Conservation (phyloP, 2,113 vertebrate genomes). For the Panthera leo region DNA sequence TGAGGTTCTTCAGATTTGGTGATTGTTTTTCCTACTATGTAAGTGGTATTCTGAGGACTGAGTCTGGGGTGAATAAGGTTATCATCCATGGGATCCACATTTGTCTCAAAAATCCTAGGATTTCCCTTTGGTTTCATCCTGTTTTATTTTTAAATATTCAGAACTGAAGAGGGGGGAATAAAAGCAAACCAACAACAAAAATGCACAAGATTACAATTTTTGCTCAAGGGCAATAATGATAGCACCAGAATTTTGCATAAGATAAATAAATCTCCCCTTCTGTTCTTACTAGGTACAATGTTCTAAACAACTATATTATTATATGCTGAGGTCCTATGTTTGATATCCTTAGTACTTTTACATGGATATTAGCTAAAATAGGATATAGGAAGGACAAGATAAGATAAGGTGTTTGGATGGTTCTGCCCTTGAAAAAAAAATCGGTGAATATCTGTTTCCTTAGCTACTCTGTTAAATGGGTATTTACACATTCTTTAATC, state of each 20-base stretch:
- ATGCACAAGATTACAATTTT: background rate
- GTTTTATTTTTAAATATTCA: conserved; percentile 39
- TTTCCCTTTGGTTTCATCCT: background rate
- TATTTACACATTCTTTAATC: background rate
- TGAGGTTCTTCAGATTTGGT: background rate
- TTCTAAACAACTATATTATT: background rate
- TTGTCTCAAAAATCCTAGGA: background rate
- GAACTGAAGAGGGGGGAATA: background rate
- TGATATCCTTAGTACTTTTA: background rate
- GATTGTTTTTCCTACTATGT: background rate
- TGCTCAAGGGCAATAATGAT: background rate
- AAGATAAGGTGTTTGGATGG: background rate
- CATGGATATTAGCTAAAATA: background rate
- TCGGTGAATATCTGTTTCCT: background rate
- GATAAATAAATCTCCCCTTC: background rate
- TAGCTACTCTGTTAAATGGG: background rate
- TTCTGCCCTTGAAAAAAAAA: background rate
- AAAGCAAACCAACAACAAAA: background rate
- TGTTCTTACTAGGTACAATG: background rate
- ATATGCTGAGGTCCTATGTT: background rate
- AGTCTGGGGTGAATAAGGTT: background rate
- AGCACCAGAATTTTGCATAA: background rate
- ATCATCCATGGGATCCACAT: background rate
- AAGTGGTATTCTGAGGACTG: background rate
- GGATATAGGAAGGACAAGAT: background rate